These are phyloP conservation scores for Ictalurus punctatus DNA, from an alignment of 2,113 vertebrate genomes.

Conservation along the genomic window DNA sequence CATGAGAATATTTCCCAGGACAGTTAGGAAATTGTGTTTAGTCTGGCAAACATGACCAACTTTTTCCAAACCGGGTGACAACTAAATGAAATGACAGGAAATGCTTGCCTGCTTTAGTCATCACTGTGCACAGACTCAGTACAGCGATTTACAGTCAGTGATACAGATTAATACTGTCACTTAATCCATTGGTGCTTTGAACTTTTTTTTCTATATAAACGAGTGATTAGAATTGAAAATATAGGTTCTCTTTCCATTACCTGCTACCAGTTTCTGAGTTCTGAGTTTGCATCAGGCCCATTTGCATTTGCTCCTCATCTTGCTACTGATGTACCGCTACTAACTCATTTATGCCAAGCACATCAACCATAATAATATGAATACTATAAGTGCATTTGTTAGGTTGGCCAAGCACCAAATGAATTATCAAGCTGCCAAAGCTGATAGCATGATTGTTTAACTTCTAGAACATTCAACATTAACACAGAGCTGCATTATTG, in stretches of 20 bases:
- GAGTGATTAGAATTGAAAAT: not conserved
- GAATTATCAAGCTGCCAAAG: not conserved
- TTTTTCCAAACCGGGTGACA: not conserved
- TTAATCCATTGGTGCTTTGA: not conserved
- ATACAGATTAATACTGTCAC: not conserved
- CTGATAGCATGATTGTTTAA: slow-evolving; percentile 5
- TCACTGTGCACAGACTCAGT: not conserved
- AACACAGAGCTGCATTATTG: slow-evolving; percentile 39
- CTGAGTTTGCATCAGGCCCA: not conserved
- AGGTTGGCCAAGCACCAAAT: not conserved
- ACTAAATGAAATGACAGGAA: slow-evolving; percentile 7
- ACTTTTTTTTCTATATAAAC: not conserved
- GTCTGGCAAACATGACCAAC: slow-evolving; percentile 14
- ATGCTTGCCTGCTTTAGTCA: not conserved
- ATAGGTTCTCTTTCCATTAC: not conserved
- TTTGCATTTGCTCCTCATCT: not conserved
- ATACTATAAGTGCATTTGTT: not conserved
- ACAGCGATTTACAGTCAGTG: not conserved
- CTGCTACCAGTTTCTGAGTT: not conserved
- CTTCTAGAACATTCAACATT: slow-evolving; percentile 12
- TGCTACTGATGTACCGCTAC: not conserved
- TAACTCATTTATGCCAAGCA: not conserved
- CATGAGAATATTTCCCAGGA: slow-evolving; percentile 15
- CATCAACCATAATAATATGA: not conserved
- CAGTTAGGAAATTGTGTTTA: slow-evolving; percentile 28